Evolutionary conservation across 2,888 invertebrate species (phyloP).

Genomic region (Blastobasis adustella): DNA sequence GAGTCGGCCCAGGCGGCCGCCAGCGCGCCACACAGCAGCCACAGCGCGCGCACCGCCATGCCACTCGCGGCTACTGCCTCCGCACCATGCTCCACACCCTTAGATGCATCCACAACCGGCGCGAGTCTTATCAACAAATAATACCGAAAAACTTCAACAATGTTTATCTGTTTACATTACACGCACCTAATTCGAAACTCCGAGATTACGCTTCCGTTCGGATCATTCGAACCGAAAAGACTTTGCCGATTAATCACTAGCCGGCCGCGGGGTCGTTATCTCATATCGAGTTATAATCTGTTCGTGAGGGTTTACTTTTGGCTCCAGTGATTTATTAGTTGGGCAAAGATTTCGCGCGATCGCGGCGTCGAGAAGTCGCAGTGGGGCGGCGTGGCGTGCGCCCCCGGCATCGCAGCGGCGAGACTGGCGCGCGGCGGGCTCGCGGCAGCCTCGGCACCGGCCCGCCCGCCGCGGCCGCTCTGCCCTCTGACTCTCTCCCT

Average conservation of each 20-base stretch:
- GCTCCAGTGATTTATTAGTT: constrained; percentile 62
- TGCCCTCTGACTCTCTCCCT: constrained; percentile 26
- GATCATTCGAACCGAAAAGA: constrained; percentile 46
- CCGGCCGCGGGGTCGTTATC: constrained; percentile 51
- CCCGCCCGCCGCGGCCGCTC: constrained; percentile 38
- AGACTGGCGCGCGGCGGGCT: constrained; percentile 1
- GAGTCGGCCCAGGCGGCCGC: constrained; percentile 75
- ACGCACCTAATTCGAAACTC: constrained; percentile 46
- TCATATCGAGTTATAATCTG: constrained; percentile 62
- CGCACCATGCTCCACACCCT: constrained; percentile 21
- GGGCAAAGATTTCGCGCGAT: constrained; percentile 52
- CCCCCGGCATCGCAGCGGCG: constrained; percentile 54
- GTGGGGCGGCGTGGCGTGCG: constrained; percentile 46
- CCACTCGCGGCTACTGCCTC: constrained; percentile 32
- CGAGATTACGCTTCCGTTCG: constrained; percentile 47
- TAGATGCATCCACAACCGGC: constrained; percentile 41
- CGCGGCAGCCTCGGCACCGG: constrained; percentile 17
- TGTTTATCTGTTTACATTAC: constrained; percentile 61
- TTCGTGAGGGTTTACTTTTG: constrained; percentile 55
- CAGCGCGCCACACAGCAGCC: constrained; percentile 48
- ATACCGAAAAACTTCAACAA: constrained; percentile 55
- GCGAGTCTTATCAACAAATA: constrained; percentile 44
- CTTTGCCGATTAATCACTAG: constrained; percentile 56
- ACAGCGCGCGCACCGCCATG: constrained; percentile 32
- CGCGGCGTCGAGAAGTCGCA: constrained; percentile 38